Evolutionary conservation across 1,140 invertebrate species (phyloP).

Genomic region (Habropoda laboriosa): DNA sequence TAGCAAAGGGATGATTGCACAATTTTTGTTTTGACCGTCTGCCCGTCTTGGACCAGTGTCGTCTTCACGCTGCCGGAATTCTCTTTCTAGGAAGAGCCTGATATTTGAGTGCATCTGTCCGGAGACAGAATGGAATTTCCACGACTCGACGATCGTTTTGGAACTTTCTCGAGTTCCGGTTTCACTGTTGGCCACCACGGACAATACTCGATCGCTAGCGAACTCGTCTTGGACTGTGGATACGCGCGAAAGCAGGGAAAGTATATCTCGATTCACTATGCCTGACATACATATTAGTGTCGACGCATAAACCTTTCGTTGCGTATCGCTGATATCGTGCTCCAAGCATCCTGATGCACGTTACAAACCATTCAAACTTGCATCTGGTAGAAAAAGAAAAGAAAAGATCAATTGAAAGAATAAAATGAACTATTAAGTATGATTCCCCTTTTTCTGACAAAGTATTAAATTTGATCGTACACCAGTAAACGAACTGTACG

Average conservation of each 20-base stretch:
- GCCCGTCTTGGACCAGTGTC: not conserved
- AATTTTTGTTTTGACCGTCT: conserved; percentile 65
- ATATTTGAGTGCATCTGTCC: not conserved
- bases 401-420: not conserved
- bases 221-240: conserved; percentile 41
- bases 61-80: not conserved
- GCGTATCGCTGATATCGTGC: not conserved
- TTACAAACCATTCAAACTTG: not conserved
- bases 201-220: conserved; percentile 54
- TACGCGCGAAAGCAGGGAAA: conserved; percentile 69
- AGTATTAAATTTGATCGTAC: not conserved
- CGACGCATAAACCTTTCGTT: conserved; percentile 27
- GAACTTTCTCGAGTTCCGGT: conserved; percentile 66
- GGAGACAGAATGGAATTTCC: conserved; percentile 11
- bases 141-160: conserved; percentile 38
- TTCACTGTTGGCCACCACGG: conserved; percentile 45
- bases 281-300: conserved; percentile 52
- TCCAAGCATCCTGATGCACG: not conserved
- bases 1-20: conserved; percentile 50
- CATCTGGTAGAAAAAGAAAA: not conserved
- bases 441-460: not conserved
- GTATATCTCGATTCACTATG: conserved; percentile 64
- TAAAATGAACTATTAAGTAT: too few species aligned
- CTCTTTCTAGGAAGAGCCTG: too few species aligned
- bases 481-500: conserved; percentile 19